Base-by-base conservation (phyloP, 2,797 vertebrate genomes). In the Danio tinwini region DNA sequence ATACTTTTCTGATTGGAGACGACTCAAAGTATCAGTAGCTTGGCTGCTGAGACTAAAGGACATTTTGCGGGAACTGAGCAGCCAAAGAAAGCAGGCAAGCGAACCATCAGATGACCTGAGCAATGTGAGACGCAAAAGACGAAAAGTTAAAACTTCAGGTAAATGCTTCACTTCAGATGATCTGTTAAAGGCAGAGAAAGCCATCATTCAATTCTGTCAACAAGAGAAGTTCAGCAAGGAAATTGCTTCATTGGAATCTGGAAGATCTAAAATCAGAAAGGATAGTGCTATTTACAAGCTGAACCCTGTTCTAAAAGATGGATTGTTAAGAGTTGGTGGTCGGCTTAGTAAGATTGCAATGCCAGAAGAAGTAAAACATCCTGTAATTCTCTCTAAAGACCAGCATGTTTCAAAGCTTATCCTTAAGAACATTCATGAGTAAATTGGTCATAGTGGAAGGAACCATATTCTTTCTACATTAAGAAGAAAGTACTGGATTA, bases 181-280 rank as follows among this genome's bases (percentile, higher is more conserved):
- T n/a, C 9, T 52, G 1, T 76, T 8, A 3, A 42, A 13, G 17
- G 71, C 70, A 17, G 63, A 71, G 37, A 76, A 6, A n/a, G 49
- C 73, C 6, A 58, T 78, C 13, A 45, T 80, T 29, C 75, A 52
- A 11, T 76, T 58, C 5, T 19, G 55, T 17, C 55, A 81, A 45
- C 53, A 7, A 40, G 55, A 81, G 56, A 50, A 49, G 9, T 81
- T 71, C 14, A 59, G 49, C 50, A 8, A 10, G 29, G 73, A 80
- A 19, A 55, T 47, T 74, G 21, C 55, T 8, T 58, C 3, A 40
- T 53, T 74, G 7, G 21, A 49, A 59, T 49, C 12, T 7, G 17
- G 5, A 0, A 17, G 49, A 44, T 39, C 0, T 58, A 11, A 13
- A 40, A 56, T 79, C 16, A n/a, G 14, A n/a, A 65, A 42, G 50